Evolutionary conservation across 2,888 invertebrate species (phyloP).

Genomic region (Drosophila diplacantha): DNA sequence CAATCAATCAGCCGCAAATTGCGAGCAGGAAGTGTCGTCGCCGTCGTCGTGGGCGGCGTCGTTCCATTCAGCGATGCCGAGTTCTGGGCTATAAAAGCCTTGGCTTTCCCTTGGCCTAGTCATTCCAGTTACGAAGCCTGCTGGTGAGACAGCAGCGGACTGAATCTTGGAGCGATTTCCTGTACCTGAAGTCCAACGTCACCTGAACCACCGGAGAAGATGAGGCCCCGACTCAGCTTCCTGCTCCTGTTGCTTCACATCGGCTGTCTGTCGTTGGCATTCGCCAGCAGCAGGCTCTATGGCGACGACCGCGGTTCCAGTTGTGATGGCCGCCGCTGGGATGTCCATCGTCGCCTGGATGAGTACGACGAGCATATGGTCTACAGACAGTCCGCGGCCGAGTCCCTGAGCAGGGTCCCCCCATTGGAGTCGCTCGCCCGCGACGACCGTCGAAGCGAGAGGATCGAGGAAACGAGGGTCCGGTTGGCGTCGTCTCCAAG

Average conservation of each 20-base stretch:
- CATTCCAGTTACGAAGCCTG: conserved; percentile 48
- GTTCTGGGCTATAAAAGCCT: conserved; percentile 21
- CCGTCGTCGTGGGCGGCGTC: conserved; percentile 42
- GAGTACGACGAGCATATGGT: conserved; percentile 61
- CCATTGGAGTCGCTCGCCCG: conserved; percentile 7
- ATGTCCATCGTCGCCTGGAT: conserved; percentile 32
- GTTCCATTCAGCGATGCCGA: background rate
- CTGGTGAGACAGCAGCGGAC: conserved; percentile 24
- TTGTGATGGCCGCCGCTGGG: conserved; percentile 19
- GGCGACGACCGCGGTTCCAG: conserved; percentile 15
- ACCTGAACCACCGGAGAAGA: conserved; percentile 3
- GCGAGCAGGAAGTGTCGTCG: conserved; percentile 35
- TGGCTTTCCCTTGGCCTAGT: background rate
- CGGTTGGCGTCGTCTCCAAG: conserved; percentile 3
- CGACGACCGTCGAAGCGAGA: conserved; percentile 19
- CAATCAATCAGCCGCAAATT: conserved; percentile 67
- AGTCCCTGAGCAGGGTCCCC: background rate
- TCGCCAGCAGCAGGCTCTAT: conserved; percentile 24
- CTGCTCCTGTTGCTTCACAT: conserved; percentile 22
- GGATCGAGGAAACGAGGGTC: conserved; percentile 24
- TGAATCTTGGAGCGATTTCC: conserved; percentile 11
- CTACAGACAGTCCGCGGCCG: conserved; percentile 52
- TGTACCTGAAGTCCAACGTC: conserved; percentile 17
- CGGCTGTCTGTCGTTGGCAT: conserved; percentile 20
- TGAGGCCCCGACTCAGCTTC: conserved; percentile 18